Evolutionary conservation across 2,888 invertebrate species (phyloP).

Genomic region (Tenthredo distinguenda): DNA sequence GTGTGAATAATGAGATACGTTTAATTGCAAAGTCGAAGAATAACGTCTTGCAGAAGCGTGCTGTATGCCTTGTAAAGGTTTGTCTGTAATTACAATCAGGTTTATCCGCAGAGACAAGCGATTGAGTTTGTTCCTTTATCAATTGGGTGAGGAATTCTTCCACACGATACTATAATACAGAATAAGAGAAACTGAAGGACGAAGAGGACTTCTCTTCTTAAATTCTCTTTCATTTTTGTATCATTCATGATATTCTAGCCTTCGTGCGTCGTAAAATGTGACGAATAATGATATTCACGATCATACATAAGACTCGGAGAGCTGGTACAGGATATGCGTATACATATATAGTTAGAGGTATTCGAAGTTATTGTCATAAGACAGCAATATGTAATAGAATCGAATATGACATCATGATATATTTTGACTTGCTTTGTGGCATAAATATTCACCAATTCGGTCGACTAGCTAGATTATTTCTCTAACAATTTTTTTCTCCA

Average conservation of each 20-base stretch:
- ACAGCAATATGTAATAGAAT: background rate
- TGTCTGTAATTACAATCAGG: background rate
- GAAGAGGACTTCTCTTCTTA: background rate
- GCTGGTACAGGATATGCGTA: background rate
- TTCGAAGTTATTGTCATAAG: background rate
- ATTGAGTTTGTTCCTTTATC: background rate
- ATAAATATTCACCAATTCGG: background rate
- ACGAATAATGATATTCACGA: slow-evolving; percentile 21
- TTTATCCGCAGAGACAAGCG: background rate
- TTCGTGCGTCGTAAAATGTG: slow-evolving; percentile 16
- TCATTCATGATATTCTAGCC: background rate
- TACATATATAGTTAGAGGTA: background rate
- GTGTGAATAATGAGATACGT: background rate
- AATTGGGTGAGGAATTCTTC: background rate
- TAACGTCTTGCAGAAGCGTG: background rate
- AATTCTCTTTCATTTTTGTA: background rate
- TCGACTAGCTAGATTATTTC: background rate
- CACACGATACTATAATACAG: background rate
- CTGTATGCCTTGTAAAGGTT: background rate
- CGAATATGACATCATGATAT: background rate
- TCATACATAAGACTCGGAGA: background rate
- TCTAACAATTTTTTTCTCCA: background rate
- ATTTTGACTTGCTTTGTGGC: background rate
- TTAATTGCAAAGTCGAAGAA: background rate
- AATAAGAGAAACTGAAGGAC: background rate